Percentiles rank a stretch among this genome's conserved stretches.
These are phyloP conservation scores for Acestrorhynchus altus DNA, from an alignment of 2,797 vertebrate species.

Conservation along the genomic window DNA sequence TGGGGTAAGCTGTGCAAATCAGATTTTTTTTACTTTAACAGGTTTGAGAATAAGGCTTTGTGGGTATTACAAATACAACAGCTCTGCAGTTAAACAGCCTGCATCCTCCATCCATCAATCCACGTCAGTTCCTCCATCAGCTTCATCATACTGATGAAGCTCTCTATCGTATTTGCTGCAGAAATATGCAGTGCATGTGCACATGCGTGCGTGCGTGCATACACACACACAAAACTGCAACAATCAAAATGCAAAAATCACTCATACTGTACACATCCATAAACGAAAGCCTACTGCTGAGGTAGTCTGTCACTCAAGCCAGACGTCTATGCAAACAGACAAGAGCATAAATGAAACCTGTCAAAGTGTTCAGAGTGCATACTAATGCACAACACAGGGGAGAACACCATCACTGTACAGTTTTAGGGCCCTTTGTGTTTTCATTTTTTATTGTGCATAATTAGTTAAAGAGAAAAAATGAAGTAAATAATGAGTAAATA, in stretches of 20 bases:
- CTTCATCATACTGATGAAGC: constrained; percentile 45
- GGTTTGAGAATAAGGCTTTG: neutral
- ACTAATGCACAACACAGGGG: neutral
- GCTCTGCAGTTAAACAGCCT: neutral
- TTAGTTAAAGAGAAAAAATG: no score
- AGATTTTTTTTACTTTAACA: neutral
- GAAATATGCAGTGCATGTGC: neutral
- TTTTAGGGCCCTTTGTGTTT: no score
- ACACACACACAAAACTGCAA: neutral
- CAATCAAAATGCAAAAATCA: neutral
- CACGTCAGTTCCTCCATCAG: constrained; percentile 1
- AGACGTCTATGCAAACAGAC: neutral
- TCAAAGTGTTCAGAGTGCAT: no score
- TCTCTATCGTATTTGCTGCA: constrained; percentile 34
- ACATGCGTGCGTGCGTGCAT: no score
- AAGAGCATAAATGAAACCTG: neutral
- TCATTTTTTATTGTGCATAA: no score
- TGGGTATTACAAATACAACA: neutral
- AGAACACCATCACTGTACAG: neutral
- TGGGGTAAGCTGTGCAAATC: neutral
- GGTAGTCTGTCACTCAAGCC: neutral
- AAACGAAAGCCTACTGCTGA: neutral
- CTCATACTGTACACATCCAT: neutral
- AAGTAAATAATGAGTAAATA: no score
- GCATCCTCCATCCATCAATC: constrained; percentile 8